A percentile compares a stretch with the other conserved stretches of the same genome.
phyloP scores from a whole-genome alignment of 2,113 vertebrate genomes.

The Clinocottus analis region DNA sequence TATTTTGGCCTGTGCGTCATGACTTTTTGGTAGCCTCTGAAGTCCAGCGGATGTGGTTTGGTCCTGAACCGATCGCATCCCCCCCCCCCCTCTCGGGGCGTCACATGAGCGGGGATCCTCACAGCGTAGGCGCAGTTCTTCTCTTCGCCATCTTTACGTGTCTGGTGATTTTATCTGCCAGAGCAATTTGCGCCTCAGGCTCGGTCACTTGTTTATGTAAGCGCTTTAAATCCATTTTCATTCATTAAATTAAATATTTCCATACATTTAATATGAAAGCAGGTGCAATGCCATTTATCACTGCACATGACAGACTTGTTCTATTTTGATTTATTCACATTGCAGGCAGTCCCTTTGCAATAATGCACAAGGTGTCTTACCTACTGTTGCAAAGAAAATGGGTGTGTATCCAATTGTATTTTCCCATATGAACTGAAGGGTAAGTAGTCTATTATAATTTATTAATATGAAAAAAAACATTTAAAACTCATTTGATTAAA shows the following conservation, averaged over 20 bases:
- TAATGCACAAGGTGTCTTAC: background rate
- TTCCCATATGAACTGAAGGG: background rate
- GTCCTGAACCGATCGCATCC: background rate
- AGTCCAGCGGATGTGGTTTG: background rate
- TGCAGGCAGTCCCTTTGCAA: background rate
- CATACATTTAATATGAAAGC: background rate
- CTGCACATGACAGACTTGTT: background rate
- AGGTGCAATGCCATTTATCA: background rate
- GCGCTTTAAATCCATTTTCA: background rate
- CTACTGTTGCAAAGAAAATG: no score
- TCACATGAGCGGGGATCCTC: background rate
- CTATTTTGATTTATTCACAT: background rate
- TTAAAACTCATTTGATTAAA: background rate
- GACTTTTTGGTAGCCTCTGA: background rate
- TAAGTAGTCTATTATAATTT: background rate
- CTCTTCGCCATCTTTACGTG: background rate
- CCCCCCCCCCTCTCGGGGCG: background rate
- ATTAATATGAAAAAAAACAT: background rate
- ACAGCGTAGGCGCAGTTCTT: background rate
- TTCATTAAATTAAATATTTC: background rate
- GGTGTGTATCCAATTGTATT: background rate
- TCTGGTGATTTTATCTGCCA: background rate
- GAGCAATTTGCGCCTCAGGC: background rate
- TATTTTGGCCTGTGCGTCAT: background rate
- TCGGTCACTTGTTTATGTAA: background rate